A percentile compares a stretch with the other conserved stretches of the same genome.
phyloP scores from a whole-genome alignment of 2,113 vertebrate genomes.

The Salvelinus namaycush region DNA sequence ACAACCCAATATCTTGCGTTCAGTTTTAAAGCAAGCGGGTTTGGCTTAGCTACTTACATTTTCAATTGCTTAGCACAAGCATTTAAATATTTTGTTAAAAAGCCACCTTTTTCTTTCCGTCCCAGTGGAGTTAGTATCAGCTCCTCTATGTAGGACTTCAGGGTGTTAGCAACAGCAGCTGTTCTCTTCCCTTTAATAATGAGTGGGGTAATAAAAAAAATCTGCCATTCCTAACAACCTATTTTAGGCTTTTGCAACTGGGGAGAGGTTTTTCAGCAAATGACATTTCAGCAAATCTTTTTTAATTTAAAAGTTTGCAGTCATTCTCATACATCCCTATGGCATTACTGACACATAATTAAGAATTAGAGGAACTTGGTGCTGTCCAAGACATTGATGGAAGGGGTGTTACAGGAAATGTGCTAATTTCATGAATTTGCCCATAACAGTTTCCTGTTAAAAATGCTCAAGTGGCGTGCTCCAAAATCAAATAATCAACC shows the following conservation, averaged over 20 bases:
- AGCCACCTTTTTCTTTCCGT: constrained; percentile 11
- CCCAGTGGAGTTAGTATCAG: constrained; percentile 12
- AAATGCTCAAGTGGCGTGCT: neutral
- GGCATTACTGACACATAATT: constrained; percentile 74
- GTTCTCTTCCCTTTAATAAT: constrained; percentile 40
- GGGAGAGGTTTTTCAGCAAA: constrained; percentile 29
- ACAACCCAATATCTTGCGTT: neutral
- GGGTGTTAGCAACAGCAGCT: constrained; percentile 28
- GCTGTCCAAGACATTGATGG: no score
- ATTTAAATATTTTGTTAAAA: neutral
- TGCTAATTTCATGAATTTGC: no score
- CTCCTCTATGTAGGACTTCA: constrained; percentile 24
- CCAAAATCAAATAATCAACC: constrained; percentile 48
- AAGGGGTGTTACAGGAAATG: no score
- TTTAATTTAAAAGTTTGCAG: constrained; percentile 36
- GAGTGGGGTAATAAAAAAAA: constrained; percentile 24
- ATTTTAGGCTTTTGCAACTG: constrained; percentile 31
- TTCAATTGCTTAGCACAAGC: neutral
- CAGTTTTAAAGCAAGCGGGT: neutral
- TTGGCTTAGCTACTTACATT: neutral
- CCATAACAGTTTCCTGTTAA: no score
- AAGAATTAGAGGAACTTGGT: constrained; percentile 28
- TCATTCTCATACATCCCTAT: neutral
- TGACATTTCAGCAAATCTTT: constrained; percentile 51
- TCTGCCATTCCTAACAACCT: constrained; percentile 30